Evolutionary conservation across 92 coral and sea anemone genomes (phyloP), one percentile per base, ranked within the genome.

Genomic region (Montipora capitata): DNA sequence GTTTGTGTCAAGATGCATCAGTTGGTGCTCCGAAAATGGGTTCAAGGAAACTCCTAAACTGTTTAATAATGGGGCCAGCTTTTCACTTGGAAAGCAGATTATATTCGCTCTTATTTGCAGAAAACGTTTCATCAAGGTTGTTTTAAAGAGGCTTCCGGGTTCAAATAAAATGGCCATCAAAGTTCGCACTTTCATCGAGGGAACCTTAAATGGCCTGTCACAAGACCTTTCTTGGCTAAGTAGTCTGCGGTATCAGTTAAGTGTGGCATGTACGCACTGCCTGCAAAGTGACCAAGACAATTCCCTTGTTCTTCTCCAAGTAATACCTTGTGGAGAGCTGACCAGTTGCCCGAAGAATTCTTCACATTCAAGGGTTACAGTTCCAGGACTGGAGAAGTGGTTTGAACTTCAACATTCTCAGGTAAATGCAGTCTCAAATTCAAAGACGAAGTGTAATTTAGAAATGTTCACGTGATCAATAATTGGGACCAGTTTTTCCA

Each of bases 41-140:
- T 82, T 87, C 70, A 83, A 78, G 41, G 86, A 76, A 43, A 79
- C 91, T 40, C 98, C 98, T 35, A 78, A 95, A 43, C 86, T 95
- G 7, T 95, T 79, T 72, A 88, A 68, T 42, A 92, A 91, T 49
- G 98, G 86, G 5, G 91, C 93, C 20, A 85, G 96, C 64, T 91
- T 95, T 64, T 84, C 75, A 54, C 74, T 95, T 58, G 88, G 94
- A 40, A 88, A 86, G 10, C 72, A 54, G 10, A 85, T 68, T 56
- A 69, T 52, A 5, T 90, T 95, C 15, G 70, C 84, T 35, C 87
- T 95, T 4, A 83, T 93, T 38, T 88, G 94, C 82, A 65, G 78
- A n/a, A 95, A 93, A 78, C 85, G 94, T 12, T 93, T 87, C 41
- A 91, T 95, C 81, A 95, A 95, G 72, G 83, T 95, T 57, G 72